Percentiles rank a stretch among this genome's conserved stretches.
Conservation (phyloP, 2,113 vertebrate genomes). For the Silurus asotus region DNA sequence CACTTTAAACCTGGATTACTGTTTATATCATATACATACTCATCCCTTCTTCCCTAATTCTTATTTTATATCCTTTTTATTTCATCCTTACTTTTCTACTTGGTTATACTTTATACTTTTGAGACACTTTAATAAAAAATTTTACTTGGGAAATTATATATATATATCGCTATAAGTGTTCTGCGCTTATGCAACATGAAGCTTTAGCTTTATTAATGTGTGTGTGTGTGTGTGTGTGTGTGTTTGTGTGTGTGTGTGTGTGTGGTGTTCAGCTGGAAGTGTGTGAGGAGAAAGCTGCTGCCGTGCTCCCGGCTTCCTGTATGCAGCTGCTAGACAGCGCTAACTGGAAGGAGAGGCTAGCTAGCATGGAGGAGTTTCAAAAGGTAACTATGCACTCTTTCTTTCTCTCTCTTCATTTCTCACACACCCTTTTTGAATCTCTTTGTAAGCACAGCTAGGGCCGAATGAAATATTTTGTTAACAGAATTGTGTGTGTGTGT, state of each 20-base stretch:
- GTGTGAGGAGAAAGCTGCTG: slow-evolving; percentile 90
- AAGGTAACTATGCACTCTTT: slow-evolving; percentile 70
- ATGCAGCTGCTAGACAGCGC: slow-evolving; percentile 88
- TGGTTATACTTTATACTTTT: too few species aligned
- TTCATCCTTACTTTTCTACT: too few species aligned
- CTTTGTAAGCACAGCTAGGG: neutral
- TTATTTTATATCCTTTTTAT: too few species aligned
- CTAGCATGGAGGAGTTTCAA: slow-evolving; percentile 98
- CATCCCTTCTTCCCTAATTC: too few species aligned
- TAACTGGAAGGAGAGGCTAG: slow-evolving; percentile 97
- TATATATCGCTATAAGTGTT: neutral
- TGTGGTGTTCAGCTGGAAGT: slow-evolving; percentile 76
- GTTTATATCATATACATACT: too few species aligned
- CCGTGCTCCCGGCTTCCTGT: slow-evolving; percentile 87
- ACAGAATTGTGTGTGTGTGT: slow-evolving; percentile 31
- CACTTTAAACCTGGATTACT: too few species aligned
- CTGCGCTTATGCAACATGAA: neutral
- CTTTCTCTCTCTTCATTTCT: neutral
- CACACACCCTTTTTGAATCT: too few species aligned
- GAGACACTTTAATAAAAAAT: too few species aligned
- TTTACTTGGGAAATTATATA: neutral
- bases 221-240: neutral
- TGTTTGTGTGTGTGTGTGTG: neutral
- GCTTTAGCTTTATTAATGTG: neutral
- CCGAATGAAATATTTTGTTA: neutral